These are phyloP conservation scores for Formica exsecta DNA, from an alignment of 1,140 invertebrate genomes.

Conservation along the genomic window DNA sequence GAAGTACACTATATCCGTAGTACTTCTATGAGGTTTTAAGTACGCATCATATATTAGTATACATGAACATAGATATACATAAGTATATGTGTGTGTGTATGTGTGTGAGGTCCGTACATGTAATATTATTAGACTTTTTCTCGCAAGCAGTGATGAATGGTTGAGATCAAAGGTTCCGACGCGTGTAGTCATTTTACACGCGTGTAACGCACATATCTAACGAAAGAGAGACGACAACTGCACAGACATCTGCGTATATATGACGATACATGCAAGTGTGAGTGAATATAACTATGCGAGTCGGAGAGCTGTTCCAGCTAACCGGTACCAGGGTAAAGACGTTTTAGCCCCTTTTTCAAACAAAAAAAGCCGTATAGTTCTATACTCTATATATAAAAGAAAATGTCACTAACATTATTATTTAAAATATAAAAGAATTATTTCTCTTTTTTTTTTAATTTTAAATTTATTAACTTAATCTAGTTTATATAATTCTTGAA, in stretches of 20 bases:
- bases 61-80: background rate
- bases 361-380: conserved; percentile 14
- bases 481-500: background rate
- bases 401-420: conserved; percentile 21
- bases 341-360: conserved; percentile 20
- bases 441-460: background rate
- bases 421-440: background rate
- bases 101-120: conserved; percentile 58
- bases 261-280: conserved; percentile 11
- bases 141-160: conserved; percentile 85
- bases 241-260: conserved; percentile 14
- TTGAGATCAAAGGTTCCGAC: conserved; percentile 84
- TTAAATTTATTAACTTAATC: background rate
- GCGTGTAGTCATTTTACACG: conserved; percentile 85
- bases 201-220: conserved; percentile 86
- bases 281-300: conserved; percentile 38
- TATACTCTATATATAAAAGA: background rate
- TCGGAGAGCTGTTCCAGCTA: conserved; percentile 21
- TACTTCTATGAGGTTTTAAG: conserved; percentile 33
- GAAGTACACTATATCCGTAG: conserved; percentile 28
- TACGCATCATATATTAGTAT: conserved; percentile 47
- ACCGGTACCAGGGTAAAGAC: conserved; percentile 47
- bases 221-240: conserved; percentile 42
- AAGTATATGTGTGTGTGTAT: background rate
- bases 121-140: conserved; percentile 86